Evolutionary conservation across 2,797 vertebrate genomes (phyloP).

Genomic region (Manis javanica): DNA sequence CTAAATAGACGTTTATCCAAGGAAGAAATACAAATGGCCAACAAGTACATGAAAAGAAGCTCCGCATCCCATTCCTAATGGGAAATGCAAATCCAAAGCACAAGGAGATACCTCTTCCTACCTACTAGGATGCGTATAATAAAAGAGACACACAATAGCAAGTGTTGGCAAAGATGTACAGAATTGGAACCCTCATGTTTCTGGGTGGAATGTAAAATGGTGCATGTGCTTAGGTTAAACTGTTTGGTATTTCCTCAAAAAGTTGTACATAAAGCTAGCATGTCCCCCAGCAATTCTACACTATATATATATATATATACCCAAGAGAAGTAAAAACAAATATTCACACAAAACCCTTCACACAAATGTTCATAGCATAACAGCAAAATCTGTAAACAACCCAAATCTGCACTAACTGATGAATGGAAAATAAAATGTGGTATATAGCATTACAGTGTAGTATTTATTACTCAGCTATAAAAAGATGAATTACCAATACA

Average conservation of each 20-base stretch:
- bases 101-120: not conserved
- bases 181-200: not conserved
- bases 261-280: not conserved
- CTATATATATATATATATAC: not conserved
- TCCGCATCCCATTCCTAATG: not conserved
- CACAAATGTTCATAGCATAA: not conserved
- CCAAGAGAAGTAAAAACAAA: no score
- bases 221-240: not conserved
- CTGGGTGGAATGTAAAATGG: not conserved
- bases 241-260: conserved; percentile 31
- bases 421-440: not conserved
- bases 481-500: not conserved
- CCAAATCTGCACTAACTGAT: not conserved
- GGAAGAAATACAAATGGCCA: not conserved
- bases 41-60: not conserved
- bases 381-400: not conserved
- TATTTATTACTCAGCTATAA: not conserved
- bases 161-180: not conserved
- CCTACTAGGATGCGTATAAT: not conserved
- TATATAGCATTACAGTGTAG: not conserved
- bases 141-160: not conserved
- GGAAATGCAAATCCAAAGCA: conserved; percentile 19
- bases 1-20: not conserved
- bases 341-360: not conserved
- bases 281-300: not conserved